These are phyloP conservation scores for Macaria notata DNA, from an alignment of 2,888 invertebrate genomes.

Conservation along the genomic window DNA sequence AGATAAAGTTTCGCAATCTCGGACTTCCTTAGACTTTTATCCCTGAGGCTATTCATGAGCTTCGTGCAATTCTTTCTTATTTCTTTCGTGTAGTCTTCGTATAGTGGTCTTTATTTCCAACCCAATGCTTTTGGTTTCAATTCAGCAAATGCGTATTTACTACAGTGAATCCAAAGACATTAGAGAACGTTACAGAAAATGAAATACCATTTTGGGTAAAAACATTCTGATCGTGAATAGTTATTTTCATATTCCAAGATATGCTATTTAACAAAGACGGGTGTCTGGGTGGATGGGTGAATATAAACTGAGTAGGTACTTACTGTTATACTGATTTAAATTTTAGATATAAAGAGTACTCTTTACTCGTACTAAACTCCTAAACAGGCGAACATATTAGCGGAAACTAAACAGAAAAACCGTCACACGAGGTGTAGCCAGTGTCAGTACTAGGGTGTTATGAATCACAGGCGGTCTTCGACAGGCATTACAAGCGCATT, in stretches of 20 bases:
- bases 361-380: not conserved
- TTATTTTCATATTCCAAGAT: no score
- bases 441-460: constrained; percentile 37
- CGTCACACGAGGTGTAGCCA: constrained; percentile 16
- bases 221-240: no score
- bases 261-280: no score
- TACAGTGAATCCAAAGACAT: no score
- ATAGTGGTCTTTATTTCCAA: constrained; percentile 29
- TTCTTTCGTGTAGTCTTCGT: constrained; percentile 29
- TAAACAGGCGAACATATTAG: not conserved
- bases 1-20: constrained; percentile 37
- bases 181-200: no score
- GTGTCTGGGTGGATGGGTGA: no score
- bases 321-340: constrained; percentile 14
- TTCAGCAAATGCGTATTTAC: no score
- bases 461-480: constrained; percentile 32
- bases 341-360: no score
- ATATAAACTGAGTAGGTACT: no score
- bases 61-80: constrained; percentile 27
- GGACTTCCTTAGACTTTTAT: constrained; percentile 33
- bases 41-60: constrained; percentile 33
- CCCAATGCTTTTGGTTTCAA: not conserved
- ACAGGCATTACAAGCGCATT: constrained; percentile 48
- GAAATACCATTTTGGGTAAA: no score
- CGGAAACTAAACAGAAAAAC: not conserved